phyloP scores from a whole-genome alignment of 2,113 vertebrate genomes.

The Nipponia nippon region DNA sequence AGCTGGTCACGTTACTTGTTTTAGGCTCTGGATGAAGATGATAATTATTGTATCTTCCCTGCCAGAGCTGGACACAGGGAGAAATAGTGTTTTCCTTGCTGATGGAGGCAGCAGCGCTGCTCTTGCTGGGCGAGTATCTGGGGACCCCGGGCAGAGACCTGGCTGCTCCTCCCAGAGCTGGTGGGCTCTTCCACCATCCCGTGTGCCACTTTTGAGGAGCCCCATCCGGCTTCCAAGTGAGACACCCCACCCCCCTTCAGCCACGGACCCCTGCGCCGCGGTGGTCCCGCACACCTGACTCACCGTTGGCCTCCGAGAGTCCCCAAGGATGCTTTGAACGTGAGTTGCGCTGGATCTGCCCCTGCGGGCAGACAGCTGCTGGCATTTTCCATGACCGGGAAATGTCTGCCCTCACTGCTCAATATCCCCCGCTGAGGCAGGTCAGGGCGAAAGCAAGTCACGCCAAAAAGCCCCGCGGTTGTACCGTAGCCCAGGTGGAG shows the following conservation, averaged over 20 bases:
- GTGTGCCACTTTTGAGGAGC: fast-evolving
- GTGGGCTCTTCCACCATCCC: neutral
- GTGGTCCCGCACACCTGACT: neutral
- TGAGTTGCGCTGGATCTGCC: neutral
- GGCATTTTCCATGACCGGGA: neutral
- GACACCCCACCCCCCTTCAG: neutral
- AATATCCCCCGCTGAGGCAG: neutral
- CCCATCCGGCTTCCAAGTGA: fast-evolving
- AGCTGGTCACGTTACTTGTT: neutral
- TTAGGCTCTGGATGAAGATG: neutral
- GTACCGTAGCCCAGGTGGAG: neutral
- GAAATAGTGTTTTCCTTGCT: neutral
- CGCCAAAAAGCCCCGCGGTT: fast-evolving
- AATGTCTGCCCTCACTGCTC: fast-evolving
- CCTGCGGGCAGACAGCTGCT: fast-evolving
- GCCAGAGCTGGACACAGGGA: fast-evolving
- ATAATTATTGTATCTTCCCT: neutral
- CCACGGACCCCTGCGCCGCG: fast-evolving
- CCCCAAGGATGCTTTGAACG: neutral
- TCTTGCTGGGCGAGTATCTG: fast-evolving
- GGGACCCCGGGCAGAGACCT: neutral
- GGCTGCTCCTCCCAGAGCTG: neutral
- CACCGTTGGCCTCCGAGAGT: fast-evolving
- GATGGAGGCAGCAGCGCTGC: neutral
- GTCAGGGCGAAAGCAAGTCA: neutral